Evolutionary conservation across 2,797 vertebrate species (phyloP).

Genomic region (Poecilia gillii): DNA sequence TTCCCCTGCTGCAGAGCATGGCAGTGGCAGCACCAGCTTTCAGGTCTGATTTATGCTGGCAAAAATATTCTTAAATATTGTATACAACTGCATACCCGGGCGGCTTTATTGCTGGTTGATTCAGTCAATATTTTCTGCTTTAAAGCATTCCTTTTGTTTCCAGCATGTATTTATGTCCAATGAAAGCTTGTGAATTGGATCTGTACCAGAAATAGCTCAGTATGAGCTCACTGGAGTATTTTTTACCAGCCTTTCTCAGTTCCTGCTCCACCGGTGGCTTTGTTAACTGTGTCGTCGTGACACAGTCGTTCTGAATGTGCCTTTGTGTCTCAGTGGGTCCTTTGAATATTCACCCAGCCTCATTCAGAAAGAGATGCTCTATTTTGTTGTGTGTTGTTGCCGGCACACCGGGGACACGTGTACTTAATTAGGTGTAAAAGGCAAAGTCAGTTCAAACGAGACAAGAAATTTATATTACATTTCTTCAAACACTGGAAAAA

Average conservation of each 20-base stretch:
- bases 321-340: slow-evolving; percentile 1
- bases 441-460: not conserved
- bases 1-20: not conserved
- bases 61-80: not conserved
- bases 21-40: slow-evolving; percentile 3
- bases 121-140: not conserved
- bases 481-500: no score
- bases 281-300: slow-evolving; percentile 21
- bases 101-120: not conserved
- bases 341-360: not conserved
- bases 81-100: not conserved
- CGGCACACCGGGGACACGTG: not conserved
- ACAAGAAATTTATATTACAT: not conserved
- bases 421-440: not conserved
- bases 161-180: not conserved
- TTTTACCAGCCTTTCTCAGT: not conserved
- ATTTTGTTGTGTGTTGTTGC: not conserved
- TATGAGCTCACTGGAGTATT: not conserved
- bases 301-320: slow-evolving; percentile 2
- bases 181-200: not conserved
- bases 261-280: not conserved
- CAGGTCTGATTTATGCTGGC: slow-evolving; percentile 3
- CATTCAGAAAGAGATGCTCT: not conserved
- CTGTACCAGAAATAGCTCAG: not conserved
- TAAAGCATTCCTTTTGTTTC: not conserved